Percentiles rank a stretch among this genome's conserved stretches.
Conservation (phyloP, 2,113 vertebrate genomes). For the Podiceps cristatus region DNA sequence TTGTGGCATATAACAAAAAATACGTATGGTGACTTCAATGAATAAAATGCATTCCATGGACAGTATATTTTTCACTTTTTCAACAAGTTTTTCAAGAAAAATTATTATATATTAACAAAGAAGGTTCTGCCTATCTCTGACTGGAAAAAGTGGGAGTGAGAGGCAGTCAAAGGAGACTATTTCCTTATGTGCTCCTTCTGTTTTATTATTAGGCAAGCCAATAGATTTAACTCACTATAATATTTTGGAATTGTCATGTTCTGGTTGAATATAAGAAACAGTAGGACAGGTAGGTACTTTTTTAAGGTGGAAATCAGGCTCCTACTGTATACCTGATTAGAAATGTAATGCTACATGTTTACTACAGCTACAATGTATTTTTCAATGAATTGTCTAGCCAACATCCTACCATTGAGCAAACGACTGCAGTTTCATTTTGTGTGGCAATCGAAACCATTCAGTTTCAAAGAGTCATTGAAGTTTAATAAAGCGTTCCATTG, state of each 20-base stretch:
- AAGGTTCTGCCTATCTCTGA: neutral
- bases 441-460: slow-evolving; percentile 81
- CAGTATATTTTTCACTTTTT: neutral
- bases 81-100: neutral
- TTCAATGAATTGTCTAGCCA: slow-evolving; percentile 11
- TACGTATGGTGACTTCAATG: neutral
- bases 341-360: neutral
- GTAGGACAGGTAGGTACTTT: neutral
- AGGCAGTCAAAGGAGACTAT: neutral
- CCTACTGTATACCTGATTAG: neutral
- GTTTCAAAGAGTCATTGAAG: slow-evolving; percentile 68
- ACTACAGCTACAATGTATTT: neutral
- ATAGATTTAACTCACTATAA: neutral
- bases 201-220: neutral
- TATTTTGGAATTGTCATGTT: neutral
- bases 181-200: neutral
- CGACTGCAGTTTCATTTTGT: slow-evolving; percentile 66
- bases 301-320: neutral
- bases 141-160: neutral
- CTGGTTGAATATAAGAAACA: neutral
- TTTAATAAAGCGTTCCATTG: slow-evolving; percentile 74
- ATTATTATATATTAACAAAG: neutral
- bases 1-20: neutral
- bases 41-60: neutral
- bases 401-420: slow-evolving; percentile 38